These are phyloP conservation scores for Leptogaster cylindrica DNA, from an alignment of 2,888 invertebrate genomes.

Conservation along the genomic window DNA sequence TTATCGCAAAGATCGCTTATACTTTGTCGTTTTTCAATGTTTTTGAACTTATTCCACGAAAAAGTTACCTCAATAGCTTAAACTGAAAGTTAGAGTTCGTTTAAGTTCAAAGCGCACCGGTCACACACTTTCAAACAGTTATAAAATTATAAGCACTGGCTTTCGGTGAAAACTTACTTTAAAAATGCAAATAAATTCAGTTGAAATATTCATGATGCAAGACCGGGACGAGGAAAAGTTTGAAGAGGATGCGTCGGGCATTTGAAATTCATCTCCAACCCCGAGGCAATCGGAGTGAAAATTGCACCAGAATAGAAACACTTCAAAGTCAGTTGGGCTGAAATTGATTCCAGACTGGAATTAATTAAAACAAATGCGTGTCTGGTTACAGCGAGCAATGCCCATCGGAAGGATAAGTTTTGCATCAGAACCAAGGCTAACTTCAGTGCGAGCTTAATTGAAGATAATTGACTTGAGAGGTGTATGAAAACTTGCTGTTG, in stretches of 20 bases:
- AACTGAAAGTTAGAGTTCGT: too few species aligned
- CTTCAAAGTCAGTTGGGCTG: slow-evolving; percentile 24
- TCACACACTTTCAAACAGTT: too few species aligned
- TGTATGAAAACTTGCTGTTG: slow-evolving; percentile 12
- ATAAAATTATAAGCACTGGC: too few species aligned
- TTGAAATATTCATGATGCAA: slow-evolving; percentile 31
- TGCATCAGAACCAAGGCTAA: slow-evolving; percentile 7
- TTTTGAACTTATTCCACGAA: too few species aligned
- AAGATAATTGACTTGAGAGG: slow-evolving; percentile 33
- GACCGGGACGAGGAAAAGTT: slow-evolving; percentile 3
- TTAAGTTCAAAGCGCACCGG: too few species aligned
- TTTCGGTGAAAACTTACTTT: too few species aligned
- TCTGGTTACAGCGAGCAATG: not conserved
- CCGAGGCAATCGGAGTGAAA: not conserved
- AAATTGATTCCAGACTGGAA: slow-evolving; percentile 33
- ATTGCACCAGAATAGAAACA: not conserved
- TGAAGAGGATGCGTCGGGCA: slow-evolving; percentile 19
- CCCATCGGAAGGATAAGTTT: not conserved
- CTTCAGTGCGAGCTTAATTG: slow-evolving; percentile 17
- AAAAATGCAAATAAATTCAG: slow-evolving; percentile 38
- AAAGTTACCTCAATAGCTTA: too few species aligned
- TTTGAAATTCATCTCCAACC: slow-evolving; percentile 28
- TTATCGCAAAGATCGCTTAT: too few species aligned
- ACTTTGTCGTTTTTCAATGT: too few species aligned
- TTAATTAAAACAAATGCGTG: slow-evolving; percentile 36